phyloP scores from a whole-genome alignment of 1,140 invertebrate species.

The Leptinotarsa undecemlineata region DNA sequence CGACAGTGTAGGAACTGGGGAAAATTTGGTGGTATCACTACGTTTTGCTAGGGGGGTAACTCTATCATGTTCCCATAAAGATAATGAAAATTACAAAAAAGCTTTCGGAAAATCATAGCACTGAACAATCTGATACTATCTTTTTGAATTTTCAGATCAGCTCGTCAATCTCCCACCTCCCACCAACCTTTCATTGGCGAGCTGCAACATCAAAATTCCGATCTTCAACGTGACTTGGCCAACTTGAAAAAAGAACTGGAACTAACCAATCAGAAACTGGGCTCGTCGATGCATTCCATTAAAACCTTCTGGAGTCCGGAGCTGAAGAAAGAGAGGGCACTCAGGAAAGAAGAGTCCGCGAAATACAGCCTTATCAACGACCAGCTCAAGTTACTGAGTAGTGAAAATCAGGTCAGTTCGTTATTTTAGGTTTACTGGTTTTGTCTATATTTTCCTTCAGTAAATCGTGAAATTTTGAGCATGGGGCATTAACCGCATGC shows the following conservation, averaged over 20 bases:
- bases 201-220: constrained; percentile 91
- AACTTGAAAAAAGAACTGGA: constrained; percentile 96
- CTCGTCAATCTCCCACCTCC: constrained; percentile 72
- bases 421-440: no score
- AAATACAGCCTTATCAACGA: constrained; percentile 97
- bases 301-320: constrained; percentile 99
- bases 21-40: no score
- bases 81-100: no score
- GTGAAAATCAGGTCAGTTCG: constrained; percentile 89
- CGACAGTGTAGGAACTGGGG: no score
- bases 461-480: no score
- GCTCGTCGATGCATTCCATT: constrained; percentile 98
- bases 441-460: no score
- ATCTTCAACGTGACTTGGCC: constrained; percentile 94
- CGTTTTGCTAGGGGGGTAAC: no score
- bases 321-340: constrained; percentile 94
- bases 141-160: constrained; percentile 57
- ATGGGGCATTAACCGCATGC: no score
- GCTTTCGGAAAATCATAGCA: no score
- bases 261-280: constrained; percentile 95
- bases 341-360: constrained; percentile 96
- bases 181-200: constrained; percentile 79
- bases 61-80: no score
- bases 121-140: no score
- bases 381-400: constrained; percentile 93